A percentile compares a stretch with the other conserved stretches of the same genome.
Conservation (phyloP, 2,888 invertebrate species). For the Camponotus fellah region DNA sequence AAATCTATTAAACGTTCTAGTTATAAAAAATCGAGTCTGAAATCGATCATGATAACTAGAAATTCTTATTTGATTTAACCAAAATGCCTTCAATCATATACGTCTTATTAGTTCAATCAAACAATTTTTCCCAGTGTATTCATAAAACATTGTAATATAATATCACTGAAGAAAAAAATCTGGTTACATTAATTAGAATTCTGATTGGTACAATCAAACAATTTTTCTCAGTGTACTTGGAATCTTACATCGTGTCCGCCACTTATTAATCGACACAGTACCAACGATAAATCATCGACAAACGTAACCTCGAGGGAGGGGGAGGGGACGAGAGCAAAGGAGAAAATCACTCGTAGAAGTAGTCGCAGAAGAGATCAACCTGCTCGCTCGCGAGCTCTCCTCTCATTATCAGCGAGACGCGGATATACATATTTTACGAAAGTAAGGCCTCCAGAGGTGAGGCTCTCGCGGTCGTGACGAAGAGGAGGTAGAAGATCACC, state of each 20-base stretch:
- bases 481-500: constrained; percentile 65
- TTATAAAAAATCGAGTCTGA: no score
- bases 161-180: no score
- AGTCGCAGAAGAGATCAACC: constrained; percentile 44
- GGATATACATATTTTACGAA: constrained; percentile 63
- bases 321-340: neutral
- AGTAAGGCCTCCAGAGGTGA: constrained; percentile 67
- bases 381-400: constrained; percentile 45
- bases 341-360: constrained; percentile 43
- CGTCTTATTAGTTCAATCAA: no score
- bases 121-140: neutral
- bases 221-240: neutral
- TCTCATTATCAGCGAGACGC: constrained; percentile 67
- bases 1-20: no score
- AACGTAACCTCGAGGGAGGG: constrained; percentile 40
- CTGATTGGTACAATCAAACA: no score
- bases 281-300: constrained; percentile 44
- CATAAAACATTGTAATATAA: no score
- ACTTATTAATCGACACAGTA: constrained; percentile 51
- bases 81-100: no score
- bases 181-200: no score
- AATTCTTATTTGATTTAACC: no score
- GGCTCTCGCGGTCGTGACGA: constrained; percentile 67
- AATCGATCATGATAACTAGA: no score
- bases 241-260: constrained; percentile 23